Evolutionary conservation across 2,113 vertebrate genomes (phyloP), one percentile per base, ranked within the genome.

Genomic region (Nymphicus hollandicus): DNA sequence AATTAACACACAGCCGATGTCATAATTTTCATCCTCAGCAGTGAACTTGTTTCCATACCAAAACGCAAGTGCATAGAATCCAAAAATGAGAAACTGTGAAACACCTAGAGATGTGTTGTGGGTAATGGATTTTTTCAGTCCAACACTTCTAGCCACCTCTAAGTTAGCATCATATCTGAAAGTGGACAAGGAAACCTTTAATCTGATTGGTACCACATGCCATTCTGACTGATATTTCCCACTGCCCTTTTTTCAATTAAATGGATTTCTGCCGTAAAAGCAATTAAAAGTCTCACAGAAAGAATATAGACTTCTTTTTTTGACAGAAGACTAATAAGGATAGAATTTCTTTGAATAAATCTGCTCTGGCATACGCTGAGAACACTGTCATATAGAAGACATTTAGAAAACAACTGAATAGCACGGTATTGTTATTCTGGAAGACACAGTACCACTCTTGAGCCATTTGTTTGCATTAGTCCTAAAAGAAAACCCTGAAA

Each of bases 11-110:
- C 28, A 43, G 84, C 98, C 98, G 23, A 99, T 98, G 41, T 97
- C 35, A 86, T 99, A 99, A 55, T 97, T 95, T 7, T 71, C 25
- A 43, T 99, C 95, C 39, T 99, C 98, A 73, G 97, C 92, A 31
- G 96, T 95, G 28, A 98, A 97, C 39, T 98, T 98, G 39, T 98
- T 99, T 83, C 98, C 98, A 9, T 99, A 99, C 98, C 98, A 99
- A 96, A 99, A 99, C 1, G 97, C 98, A 96, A 99, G 97, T 1
- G 98, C 98, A 52, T 99, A 99, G 5, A 98, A 98, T 46, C 94
- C 98, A 95, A 98, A 98, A 39, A 98, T 96, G 13, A 99, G 35
- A 56, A 99, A 98, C 55, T 98, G 97, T 28, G 98, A 96, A 22
- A 98, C 52, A 31, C 98, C 98, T 2, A 98, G 72, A 33, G 98